phyloP scores from a whole-genome alignment of 2,888 invertebrate species.

The Pammene fasciana region DNA sequence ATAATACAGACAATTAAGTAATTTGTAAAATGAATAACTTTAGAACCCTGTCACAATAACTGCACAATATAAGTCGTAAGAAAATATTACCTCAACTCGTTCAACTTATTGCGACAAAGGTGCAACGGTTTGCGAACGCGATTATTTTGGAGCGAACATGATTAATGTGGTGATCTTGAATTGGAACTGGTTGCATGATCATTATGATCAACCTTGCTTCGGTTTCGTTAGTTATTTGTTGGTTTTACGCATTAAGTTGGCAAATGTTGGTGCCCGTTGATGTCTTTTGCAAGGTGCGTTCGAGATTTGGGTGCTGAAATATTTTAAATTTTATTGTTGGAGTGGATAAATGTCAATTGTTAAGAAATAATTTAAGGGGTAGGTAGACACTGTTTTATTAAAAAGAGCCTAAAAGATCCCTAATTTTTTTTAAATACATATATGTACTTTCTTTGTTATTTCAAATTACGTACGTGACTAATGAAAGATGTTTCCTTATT shows the following conservation, averaged over 20 bases:
- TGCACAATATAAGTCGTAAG: background rate
- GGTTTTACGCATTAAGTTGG: conserved; percentile 28
- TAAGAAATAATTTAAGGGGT: no score
- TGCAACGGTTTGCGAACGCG: background rate
- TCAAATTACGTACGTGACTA: no score
- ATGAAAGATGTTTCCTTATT: no score
- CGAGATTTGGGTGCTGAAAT: conserved; percentile 10
- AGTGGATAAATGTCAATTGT: background rate
- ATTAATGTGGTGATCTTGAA: conserved; percentile 55
- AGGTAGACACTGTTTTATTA: no score
- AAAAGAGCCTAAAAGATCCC: no score
- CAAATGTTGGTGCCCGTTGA: conserved; percentile 12
- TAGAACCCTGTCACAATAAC: conserved; percentile 1
- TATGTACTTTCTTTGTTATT: no score
- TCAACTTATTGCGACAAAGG: background rate
- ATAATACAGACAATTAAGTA: background rate
- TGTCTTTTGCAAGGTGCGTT: conserved; percentile 18
- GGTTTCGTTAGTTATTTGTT: conserved; percentile 27
- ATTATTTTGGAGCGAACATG: conserved; percentile 31
- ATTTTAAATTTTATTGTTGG: no score
- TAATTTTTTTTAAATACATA: no score
- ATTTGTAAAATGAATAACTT: background rate
- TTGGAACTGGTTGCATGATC: conserved; percentile 47
- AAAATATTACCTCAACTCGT: background rate
- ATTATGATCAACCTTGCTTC: conserved; percentile 47